Percentiles rank a stretch among this genome's conserved stretches.
phyloP scores from a whole-genome alignment of 2,888 invertebrate species.

The Oxytorus armatus region DNA sequence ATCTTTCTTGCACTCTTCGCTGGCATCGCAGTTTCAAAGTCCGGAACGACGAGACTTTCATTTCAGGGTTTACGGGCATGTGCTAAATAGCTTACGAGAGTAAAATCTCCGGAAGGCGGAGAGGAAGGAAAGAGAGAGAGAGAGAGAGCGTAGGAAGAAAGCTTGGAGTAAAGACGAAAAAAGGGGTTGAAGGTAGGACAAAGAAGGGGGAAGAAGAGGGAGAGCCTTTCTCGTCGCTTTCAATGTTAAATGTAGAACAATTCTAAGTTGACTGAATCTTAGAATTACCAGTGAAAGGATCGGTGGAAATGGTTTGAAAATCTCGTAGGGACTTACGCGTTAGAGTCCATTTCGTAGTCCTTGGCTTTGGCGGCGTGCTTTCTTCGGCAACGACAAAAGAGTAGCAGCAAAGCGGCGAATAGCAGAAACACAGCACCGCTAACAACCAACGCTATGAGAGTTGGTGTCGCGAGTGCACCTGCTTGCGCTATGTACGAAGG shows the following conservation, averaged over 20 bases:
- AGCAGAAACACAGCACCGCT: constrained; percentile 92
- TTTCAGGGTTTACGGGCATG: constrained; percentile 78
- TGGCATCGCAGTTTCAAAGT: constrained; percentile 57
- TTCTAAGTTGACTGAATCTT: constrained; percentile 42
- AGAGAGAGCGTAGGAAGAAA: constrained; percentile 42
- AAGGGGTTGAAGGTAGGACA: constrained; percentile 49
- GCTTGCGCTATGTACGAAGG: constrained; percentile 93
- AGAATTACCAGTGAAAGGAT: neutral
- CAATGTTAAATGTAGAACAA: constrained; percentile 59
- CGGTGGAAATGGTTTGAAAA: constrained; percentile 57
- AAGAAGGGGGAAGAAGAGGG: constrained; percentile 8
- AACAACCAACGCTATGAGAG: constrained; percentile 91
- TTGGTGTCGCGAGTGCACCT: constrained; percentile 91
- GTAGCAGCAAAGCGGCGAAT: constrained; percentile 90
- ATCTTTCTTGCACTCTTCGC: constrained; percentile 62
- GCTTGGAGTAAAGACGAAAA: constrained; percentile 49
- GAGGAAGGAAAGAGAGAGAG: constrained; percentile 51
- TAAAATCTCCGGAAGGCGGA: constrained; percentile 51
- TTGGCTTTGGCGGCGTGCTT: constrained; percentile 93
- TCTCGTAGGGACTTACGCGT: constrained; percentile 83
- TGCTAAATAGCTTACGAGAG: constrained; percentile 67
- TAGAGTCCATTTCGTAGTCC: constrained; percentile 95
- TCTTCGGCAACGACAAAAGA: constrained; percentile 94
- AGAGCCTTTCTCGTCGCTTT: constrained; percentile 49
- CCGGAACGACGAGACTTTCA: constrained; percentile 73